phyloP scores from a whole-genome alignment of 2,113 vertebrate genomes.

The Apistogramma diplotaenia region DNA sequence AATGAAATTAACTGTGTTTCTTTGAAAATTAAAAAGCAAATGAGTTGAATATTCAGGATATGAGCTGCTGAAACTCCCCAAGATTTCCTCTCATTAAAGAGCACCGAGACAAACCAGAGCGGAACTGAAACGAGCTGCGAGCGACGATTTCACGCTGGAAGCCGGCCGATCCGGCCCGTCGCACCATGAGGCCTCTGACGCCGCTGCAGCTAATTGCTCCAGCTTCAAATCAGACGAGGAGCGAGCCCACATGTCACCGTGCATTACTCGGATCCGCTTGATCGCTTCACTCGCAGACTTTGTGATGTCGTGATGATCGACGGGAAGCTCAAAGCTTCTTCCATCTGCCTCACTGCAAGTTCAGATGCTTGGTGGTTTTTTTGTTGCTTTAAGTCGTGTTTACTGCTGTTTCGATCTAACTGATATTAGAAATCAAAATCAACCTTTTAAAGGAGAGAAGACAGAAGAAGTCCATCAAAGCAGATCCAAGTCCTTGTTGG shows the following conservation, averaged over 20 bases:
- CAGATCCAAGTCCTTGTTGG: too few species aligned
- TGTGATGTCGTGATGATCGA: neutral
- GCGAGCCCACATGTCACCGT: conserved; percentile 1
- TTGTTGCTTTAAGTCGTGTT: neutral
- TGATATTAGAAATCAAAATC: neutral
- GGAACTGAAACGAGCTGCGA: neutral
- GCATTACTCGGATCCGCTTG: conserved; percentile 6
- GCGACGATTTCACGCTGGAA: conserved; percentile 19
- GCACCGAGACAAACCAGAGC: neutral
- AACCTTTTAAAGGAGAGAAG: too few species aligned
- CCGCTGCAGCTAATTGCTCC: conserved; percentile 22
- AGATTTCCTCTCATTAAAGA: neutral
- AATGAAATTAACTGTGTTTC: neutral
- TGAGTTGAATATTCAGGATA: neutral
- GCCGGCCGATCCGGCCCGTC: neutral
- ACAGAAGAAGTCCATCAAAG: too few species aligned
- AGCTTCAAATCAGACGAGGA: conserved; percentile 1
- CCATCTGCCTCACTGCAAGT: neutral
- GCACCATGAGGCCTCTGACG: conserved; percentile 6
- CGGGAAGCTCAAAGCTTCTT: neutral
- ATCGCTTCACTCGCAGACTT: conserved; percentile 3
- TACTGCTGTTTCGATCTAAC: too few species aligned
- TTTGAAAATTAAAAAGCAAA: conserved; percentile 1
- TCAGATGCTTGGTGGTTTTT: neutral
- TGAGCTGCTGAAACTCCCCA: neutral